phyloP scores from a whole-genome alignment of 2,888 invertebrate genomes.

The Antheraea yamamai region DNA sequence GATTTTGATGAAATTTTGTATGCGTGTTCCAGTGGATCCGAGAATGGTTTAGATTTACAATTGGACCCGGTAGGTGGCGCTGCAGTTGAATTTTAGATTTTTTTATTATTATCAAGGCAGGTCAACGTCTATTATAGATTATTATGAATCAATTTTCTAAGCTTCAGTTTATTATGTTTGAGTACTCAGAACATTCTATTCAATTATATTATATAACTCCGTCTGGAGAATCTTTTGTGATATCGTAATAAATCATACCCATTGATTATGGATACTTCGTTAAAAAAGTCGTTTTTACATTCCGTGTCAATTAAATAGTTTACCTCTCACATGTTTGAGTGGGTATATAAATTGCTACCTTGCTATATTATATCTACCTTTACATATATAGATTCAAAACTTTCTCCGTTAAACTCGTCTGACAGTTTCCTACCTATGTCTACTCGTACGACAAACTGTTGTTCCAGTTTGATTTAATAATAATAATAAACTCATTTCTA shows the following conservation, averaged over 20 bases:
- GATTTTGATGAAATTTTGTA: too few relatives aligned
- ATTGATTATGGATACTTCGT: background rate
- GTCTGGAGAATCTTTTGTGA: background rate
- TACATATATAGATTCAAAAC: constrained; percentile 2
- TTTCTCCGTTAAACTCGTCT: constrained; percentile 8
- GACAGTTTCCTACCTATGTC: background rate
- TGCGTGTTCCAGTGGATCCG: too few relatives aligned
- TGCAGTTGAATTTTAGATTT: too few relatives aligned
- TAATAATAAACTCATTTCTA: background rate
- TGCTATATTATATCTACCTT: background rate
- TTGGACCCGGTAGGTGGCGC: too few relatives aligned
- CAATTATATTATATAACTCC: background rate
- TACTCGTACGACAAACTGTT: background rate
- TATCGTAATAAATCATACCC: background rate
- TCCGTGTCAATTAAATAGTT: background rate
- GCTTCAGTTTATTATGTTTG: too few relatives aligned
- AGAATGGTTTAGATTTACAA: too few relatives aligned
- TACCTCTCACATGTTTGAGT: background rate
- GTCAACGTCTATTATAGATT: too few relatives aligned
- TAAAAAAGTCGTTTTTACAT: background rate
- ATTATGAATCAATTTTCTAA: too few relatives aligned
- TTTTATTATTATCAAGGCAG: too few relatives aligned
- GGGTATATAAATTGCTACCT: background rate
- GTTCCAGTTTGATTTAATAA: background rate
- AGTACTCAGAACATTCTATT: background rate